Evolutionary conservation across 1,140 invertebrate genomes (phyloP).

Genomic region (Anastrepha obliqua): DNA sequence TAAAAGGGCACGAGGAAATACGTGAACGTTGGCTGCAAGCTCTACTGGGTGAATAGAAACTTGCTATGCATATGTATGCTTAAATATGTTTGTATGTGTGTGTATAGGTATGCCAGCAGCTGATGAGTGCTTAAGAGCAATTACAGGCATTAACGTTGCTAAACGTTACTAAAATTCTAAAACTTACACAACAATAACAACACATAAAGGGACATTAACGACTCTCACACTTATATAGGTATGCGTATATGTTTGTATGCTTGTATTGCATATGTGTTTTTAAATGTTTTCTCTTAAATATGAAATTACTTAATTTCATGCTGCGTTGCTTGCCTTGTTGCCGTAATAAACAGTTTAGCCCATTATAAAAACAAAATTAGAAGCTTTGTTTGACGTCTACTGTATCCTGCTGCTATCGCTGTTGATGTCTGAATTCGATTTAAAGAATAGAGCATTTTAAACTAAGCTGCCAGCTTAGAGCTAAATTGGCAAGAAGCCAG

Average conservation of each 20-base stretch:
- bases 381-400: neutral
- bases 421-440: neutral
- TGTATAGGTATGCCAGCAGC: neutral
- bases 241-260: too few relatives aligned
- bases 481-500: neutral
- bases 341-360: neutral
- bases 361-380: too few relatives aligned
- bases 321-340: neutral
- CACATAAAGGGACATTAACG: neutral
- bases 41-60: neutral
- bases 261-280: too few relatives aligned
- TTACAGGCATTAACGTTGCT: neutral
- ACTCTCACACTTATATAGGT: too few relatives aligned
- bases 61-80: neutral
- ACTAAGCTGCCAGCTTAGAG: neutral
- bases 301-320: neutral
- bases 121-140: slow-evolving; percentile 1
- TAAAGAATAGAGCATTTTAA: neutral
- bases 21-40: too few relatives aligned
- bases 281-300: too few relatives aligned
- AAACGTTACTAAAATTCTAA: neutral
- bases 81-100: neutral
- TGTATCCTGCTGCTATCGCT: neutral
- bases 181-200: neutral
- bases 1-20: too few relatives aligned